Evolutionary conservation across 2,888 invertebrate species (phyloP), one percentile per base, ranked within the genome.

Genomic region (Hyalella azteca): DNA sequence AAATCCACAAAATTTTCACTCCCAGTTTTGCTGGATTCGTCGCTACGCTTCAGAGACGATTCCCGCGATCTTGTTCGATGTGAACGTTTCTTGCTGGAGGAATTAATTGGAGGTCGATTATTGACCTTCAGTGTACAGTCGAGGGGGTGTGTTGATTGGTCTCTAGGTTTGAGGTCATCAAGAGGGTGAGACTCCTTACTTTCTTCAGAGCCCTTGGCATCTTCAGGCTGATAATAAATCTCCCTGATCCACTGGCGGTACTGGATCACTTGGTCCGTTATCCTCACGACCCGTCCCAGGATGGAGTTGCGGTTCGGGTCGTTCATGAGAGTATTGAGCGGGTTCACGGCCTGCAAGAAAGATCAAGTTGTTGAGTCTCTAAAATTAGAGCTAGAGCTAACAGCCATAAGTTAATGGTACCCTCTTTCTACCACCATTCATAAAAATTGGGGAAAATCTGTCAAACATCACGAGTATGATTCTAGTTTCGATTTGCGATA

Each of bases 261-360:
- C 41, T 91, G 90, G 84, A 93, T 91, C 73, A 98, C 97, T 89
- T 96, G 95, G 89, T 97, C 96, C 66, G 97, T 96, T 81, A 98
- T 94, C 86, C 95, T 92, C 86, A 98, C 92, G 86, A 98, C 94
- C 86, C 97, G 93, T 50, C 96, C 97, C 86, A 98, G 91, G 89
- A 95, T 93, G 88, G 92, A 92, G 86, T 54, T 86, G 22, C 32
- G 36, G 59, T 84, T 84, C 26, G 84, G 84, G 73, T 84, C 79
- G 54, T 81, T 84, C 40, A 84, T 77, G 7, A 84, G 77, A 40
- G 66, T 82, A 73, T 81, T 84, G 19, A 85, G 81, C 22, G 86
- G 85, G 79, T 86, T 85, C 81, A 86, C 86, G 75, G 86, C 87
- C 84, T 86, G 85, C 11, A 32, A n/a, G n/a, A n/a, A n/a, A n/a